phyloP scores from a whole-genome alignment of 2,797 vertebrate genomes.

The Pogoniulus pusillus region DNA sequence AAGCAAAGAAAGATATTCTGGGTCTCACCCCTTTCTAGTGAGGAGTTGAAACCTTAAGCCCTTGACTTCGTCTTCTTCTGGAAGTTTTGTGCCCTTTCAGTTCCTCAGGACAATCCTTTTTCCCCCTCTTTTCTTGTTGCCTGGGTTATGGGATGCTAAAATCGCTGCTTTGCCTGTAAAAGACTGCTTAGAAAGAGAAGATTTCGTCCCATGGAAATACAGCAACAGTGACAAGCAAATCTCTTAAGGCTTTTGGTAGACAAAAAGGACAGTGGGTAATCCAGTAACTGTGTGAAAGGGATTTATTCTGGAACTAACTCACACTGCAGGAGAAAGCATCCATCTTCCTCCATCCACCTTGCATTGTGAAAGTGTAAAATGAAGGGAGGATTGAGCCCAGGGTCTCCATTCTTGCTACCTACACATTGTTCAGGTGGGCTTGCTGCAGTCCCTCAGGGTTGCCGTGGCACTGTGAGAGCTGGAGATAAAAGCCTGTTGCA shows the following conservation, averaged over 20 bases:
- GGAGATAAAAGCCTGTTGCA: background rate
- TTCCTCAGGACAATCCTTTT: background rate
- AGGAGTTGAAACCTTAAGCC: background rate
- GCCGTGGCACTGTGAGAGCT: background rate
- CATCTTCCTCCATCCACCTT: background rate
- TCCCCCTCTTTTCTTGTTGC: background rate
- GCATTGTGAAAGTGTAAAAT: background rate
- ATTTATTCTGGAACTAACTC: background rate
- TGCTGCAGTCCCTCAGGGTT: background rate
- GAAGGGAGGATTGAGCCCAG: background rate
- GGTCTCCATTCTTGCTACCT: background rate
- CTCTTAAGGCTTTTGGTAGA: slow-evolving; percentile 14
- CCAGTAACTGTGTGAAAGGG: background rate
- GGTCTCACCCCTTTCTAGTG: background rate
- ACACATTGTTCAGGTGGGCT: background rate
- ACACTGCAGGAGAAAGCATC: background rate
- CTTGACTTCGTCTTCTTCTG: background rate
- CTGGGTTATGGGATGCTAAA: background rate
- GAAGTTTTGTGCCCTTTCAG: background rate
- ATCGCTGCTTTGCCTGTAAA: background rate
- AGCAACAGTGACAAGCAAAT: background rate
- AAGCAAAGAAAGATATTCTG: background rate
- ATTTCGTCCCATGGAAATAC: background rate
- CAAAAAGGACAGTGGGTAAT: background rate
- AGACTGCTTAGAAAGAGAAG: background rate